phyloP scores from a whole-genome alignment of 2,113 vertebrate genomes.

The Silurus meridionalis region DNA sequence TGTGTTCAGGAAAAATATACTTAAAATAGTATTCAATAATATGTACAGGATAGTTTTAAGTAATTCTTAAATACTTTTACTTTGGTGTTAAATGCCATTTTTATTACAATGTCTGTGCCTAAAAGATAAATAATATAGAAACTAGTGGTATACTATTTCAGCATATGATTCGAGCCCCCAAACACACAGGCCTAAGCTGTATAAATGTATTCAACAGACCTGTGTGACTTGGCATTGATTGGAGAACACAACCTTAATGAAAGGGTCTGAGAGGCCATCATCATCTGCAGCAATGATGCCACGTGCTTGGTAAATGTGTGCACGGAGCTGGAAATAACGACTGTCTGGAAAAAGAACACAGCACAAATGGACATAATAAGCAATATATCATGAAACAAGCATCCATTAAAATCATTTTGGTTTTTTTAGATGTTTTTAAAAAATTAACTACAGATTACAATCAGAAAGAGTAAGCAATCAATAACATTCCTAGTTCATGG shows the following conservation, averaged over 20 bases:
- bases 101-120: background rate
- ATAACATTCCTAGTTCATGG: background rate
- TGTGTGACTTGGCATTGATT: slow-evolving; percentile 84
- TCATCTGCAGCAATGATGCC: slow-evolving; percentile 86
- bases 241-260: slow-evolving; percentile 84
- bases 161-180: background rate
- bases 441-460: background rate
- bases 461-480: background rate
- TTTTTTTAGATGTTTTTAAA: background rate
- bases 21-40: background rate
- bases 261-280: slow-evolving; percentile 89
- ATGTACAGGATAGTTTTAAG: background rate
- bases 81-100: background rate
- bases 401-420: background rate
- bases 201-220: slow-evolving; percentile 66
- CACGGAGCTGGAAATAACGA: slow-evolving; percentile 90
- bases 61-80: background rate
- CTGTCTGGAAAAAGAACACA: slow-evolving; percentile 66
- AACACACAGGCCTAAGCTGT: background rate
- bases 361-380: background rate
- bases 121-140: background rate
- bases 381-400: background rate
- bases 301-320: slow-evolving; percentile 89
- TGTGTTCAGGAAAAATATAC: background rate
- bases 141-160: background rate